Percentiles rank a stretch among this genome's conserved stretches.
Conservation (phyloP, 2,113 vertebrate species). For the Ceyx margarethae region DNA sequence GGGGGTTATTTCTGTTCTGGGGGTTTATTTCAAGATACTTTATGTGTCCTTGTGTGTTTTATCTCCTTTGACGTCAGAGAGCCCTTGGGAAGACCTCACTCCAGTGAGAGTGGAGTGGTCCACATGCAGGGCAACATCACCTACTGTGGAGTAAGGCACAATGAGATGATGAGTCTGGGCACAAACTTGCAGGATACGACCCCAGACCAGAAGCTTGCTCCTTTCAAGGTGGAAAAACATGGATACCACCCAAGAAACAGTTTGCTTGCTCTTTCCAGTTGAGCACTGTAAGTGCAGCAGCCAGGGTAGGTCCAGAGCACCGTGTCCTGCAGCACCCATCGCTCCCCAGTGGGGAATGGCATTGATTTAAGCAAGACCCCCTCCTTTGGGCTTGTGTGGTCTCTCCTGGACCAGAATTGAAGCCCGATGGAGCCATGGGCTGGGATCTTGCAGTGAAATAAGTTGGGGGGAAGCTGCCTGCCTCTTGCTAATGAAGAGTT, state of each 20-base stretch:
- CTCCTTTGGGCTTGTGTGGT: background rate
- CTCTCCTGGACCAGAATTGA: background rate
- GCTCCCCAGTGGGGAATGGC: accelerated
- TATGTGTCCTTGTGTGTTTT: background rate
- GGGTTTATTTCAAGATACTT: background rate
- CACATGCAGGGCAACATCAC: accelerated
- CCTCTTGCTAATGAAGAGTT: background rate
- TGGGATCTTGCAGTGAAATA: background rate
- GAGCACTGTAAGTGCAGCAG: background rate
- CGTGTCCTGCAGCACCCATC: accelerated
- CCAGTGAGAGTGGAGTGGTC: background rate
- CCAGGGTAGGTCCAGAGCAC: background rate
- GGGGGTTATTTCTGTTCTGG: background rate
- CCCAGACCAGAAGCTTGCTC: background rate
- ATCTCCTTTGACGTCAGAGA: background rate
- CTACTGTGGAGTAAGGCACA: background rate
- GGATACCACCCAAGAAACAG: background rate
- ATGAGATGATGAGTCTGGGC: background rate
- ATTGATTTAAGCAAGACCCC: background rate
- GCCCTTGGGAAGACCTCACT: background rate
- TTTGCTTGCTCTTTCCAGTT: background rate
- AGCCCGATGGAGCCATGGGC: accelerated
- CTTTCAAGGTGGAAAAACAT: background rate
- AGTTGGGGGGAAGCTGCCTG: background rate
- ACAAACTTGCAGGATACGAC: background rate